Conservation (phyloP, 2,113 vertebrate genomes). For the Scomber scombrus region DNA sequence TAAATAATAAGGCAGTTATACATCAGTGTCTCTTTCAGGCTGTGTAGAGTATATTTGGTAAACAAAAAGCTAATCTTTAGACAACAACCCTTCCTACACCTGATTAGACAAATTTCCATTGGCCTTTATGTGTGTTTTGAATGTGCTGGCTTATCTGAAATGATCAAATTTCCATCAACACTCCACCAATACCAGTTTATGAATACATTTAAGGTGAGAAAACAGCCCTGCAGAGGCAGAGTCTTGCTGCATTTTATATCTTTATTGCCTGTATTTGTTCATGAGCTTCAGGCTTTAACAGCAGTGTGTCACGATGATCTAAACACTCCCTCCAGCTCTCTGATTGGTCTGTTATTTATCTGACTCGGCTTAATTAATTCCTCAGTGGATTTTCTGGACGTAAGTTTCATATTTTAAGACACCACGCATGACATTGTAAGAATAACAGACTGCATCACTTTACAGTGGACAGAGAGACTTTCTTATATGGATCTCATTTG, state of each 20-base stretch:
- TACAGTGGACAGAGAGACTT: not conserved
- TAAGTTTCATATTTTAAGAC: not conserved
- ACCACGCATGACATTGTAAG: not conserved
- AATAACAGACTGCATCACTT: not conserved
- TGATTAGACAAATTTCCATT: not conserved
- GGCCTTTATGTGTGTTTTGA: not conserved
- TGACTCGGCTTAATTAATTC: constrained; percentile 12
- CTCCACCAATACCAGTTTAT: not conserved
- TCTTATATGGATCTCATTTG: constrained; percentile 7
- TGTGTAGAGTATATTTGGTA: too few relatives aligned
- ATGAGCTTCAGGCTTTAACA: not conserved
- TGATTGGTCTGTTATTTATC: not conserved
- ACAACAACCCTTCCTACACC: too few relatives aligned
- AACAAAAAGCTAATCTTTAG: not conserved
- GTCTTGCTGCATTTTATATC: constrained; percentile 7
- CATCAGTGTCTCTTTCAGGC: not conserved
- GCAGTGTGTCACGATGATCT: not conserved
- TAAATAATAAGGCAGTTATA: not conserved
- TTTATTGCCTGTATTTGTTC: not conserved
- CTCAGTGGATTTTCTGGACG: not conserved
- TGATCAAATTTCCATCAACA: not conserved
- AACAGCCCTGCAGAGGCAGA: not conserved
- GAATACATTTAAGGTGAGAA: not conserved
- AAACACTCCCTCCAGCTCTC: not conserved
- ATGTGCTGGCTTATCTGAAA: not conserved